These are phyloP conservation scores for Sinocyclocheilus anshuiensis DNA, from an alignment of 2,113 vertebrate species.

Conservation along the genomic window DNA sequence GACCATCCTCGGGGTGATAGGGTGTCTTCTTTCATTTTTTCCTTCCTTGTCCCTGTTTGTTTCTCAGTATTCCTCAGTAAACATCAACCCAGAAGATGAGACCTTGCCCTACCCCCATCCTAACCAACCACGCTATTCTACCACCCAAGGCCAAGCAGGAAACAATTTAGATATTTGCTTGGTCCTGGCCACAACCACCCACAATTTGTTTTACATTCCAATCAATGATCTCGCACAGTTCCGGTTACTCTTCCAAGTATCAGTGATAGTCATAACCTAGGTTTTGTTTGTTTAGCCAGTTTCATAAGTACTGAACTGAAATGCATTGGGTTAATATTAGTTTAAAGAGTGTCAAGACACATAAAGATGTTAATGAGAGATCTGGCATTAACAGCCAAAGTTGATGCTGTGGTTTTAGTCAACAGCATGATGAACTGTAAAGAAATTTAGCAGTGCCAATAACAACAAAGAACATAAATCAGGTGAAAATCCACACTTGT, in stretches of 20 bases:
- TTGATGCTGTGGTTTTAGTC: constrained; percentile 56
- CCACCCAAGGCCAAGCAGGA: constrained; percentile 39
- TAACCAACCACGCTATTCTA: background rate
- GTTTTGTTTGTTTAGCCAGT: constrained; percentile 49
- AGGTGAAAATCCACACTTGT: constrained; percentile 11
- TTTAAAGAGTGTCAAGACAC: constrained; percentile 65
- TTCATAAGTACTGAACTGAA: constrained; percentile 35
- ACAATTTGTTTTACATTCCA: constrained; percentile 26
- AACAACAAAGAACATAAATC: background rate
- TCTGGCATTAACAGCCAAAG: constrained; percentile 66
- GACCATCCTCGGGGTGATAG: background rate
- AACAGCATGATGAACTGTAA: constrained; percentile 36
- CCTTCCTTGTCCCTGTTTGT: constrained; percentile 46
- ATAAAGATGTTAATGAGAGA: constrained; percentile 58
- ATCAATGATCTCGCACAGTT: constrained; percentile 27
- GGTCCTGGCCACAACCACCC: background rate
- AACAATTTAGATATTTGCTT: constrained; percentile 40
- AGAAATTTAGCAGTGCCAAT: background rate
- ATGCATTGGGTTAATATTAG: constrained; percentile 55
- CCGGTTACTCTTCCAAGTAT: constrained; percentile 26
- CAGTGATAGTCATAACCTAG: constrained; percentile 28
- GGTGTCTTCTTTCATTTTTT: constrained; percentile 14
- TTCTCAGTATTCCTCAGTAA: constrained; percentile 52
- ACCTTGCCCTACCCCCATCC: constrained; percentile 27
- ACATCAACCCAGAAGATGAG: constrained; percentile 41